These are phyloP conservation scores for Epinephelus fuscoguttatus DNA, from an alignment of 2,113 vertebrate species.

Conservation along the genomic window DNA sequence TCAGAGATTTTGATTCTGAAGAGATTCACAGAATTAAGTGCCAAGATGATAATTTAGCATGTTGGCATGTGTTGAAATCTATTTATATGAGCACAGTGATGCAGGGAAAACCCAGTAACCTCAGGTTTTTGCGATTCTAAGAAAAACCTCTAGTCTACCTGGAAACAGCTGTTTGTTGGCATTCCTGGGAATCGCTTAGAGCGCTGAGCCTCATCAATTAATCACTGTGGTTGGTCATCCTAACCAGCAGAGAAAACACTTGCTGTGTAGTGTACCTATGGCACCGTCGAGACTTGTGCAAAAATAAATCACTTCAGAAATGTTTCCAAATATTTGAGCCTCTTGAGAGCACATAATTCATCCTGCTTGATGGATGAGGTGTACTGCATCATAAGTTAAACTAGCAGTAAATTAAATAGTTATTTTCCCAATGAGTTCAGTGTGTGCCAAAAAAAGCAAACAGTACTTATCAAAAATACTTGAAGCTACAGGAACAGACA, in stretches of 20 bases:
- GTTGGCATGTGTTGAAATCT: neutral
- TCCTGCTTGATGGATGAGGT: neutral
- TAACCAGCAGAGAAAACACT: slow-evolving; percentile 14
- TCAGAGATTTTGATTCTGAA: neutral
- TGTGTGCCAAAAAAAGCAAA: neutral
- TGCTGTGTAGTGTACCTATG: neutral
- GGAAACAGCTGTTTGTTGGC: slow-evolving; percentile 6
- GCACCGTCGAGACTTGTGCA: neutral
- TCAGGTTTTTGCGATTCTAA: neutral
- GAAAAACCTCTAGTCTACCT: neutral
- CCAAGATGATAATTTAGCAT: neutral
- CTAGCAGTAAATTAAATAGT: neutral
- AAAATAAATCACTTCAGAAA: slow-evolving; percentile 11
- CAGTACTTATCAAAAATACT: neutral
- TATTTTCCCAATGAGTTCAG: neutral
- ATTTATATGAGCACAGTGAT: neutral
- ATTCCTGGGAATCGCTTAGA: neutral
- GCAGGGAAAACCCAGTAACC: neutral
- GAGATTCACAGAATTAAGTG: neutral
- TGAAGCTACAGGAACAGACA: slow-evolving; percentile 1
- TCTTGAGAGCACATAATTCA: neutral
- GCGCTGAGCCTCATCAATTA: neutral
- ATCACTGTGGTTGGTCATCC: neutral
- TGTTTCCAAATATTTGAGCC: slow-evolving; percentile 10
- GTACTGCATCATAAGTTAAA: neutral